phyloP scores from a whole-genome alignment of 1,140 invertebrate genomes.

The Leucophenga varia region DNA sequence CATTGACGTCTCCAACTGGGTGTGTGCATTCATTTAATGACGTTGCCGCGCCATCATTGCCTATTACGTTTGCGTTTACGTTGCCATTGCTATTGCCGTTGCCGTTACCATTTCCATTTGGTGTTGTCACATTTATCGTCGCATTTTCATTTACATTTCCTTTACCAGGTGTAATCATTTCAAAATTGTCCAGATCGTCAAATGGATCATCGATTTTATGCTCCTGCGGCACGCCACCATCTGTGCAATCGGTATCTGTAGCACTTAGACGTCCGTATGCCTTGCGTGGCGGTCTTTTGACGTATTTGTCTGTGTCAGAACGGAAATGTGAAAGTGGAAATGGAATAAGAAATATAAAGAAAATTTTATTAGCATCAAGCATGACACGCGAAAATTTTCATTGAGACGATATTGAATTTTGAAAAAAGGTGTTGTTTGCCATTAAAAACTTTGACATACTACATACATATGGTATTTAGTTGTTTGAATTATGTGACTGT shows the following conservation, averaged over 20 bases:
- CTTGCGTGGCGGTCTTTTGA: conserved; percentile 52
- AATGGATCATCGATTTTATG: conserved; percentile 56
- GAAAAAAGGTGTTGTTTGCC: too few species aligned
- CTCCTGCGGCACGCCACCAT: conserved; percentile 37
- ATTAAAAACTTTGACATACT: too few species aligned
- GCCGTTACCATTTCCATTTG: conserved; percentile 12
- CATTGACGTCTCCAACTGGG: conserved; percentile 33
- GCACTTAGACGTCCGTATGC: conserved; percentile 52
- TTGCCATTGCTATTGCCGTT: conserved; percentile 25
- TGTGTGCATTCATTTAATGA: conserved; percentile 11
- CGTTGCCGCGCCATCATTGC: conserved; percentile 10
- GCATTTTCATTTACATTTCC: conserved; percentile 16
- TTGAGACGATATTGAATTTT: too few species aligned
- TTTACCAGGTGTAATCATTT: conserved; percentile 43
- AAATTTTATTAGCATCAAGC: too few species aligned
- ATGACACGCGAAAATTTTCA: too few species aligned
- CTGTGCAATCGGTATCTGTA: conserved; percentile 43
- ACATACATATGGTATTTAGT: too few species aligned
- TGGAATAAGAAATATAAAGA: background rate
- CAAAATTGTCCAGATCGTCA: conserved; percentile 54
- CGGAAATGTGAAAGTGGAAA: conserved; percentile 13
- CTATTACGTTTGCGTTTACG: conserved; percentile 9
- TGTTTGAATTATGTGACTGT: too few species aligned
- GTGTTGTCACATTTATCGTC: too few species aligned
- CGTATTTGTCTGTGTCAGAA: conserved; percentile 46